Evolutionary conservation across 2,888 invertebrate genomes (phyloP).

Genomic region (Latrodectus hesperus): DNA sequence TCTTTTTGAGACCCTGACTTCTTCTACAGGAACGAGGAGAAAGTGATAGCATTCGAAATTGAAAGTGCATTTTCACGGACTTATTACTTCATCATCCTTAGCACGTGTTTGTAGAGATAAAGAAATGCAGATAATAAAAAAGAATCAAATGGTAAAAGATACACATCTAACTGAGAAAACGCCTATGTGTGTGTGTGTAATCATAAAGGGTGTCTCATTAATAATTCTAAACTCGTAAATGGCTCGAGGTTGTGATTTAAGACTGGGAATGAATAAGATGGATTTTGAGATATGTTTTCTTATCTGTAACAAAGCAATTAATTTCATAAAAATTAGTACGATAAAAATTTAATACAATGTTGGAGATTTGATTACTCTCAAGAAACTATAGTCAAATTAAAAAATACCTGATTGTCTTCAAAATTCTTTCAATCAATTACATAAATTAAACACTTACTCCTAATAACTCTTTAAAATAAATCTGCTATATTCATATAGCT

Average conservation of each 20-base stretch:
- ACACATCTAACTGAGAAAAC: slow-evolving; percentile 33
- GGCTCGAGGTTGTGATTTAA: slow-evolving; percentile 28
- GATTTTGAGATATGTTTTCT: not conserved
- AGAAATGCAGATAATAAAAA: slow-evolving; percentile 13
- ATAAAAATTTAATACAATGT: too few species aligned
- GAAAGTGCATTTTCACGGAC: slow-evolving; percentile 48
- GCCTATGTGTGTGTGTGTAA: slow-evolving; percentile 28
- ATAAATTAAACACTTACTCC: too few species aligned
- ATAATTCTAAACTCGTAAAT: slow-evolving; percentile 36
- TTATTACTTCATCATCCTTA: slow-evolving; percentile 43
- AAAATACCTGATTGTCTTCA: too few species aligned
- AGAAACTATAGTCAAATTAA: too few species aligned
- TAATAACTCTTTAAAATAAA: too few species aligned
- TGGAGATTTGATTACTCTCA: too few species aligned
- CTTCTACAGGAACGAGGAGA: slow-evolving; percentile 41
- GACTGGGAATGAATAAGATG: not conserved
- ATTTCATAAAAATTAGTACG: too few species aligned
- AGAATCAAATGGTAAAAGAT: slow-evolving; percentile 4
- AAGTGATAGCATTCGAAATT: slow-evolving; percentile 39
- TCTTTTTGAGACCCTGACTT: slow-evolving; percentile 33
- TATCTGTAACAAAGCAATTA: too few species aligned
- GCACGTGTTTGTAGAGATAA: slow-evolving; percentile 47
- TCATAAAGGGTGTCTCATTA: slow-evolving; percentile 31
- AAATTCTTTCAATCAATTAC: too few species aligned
- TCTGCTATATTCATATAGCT: too few species aligned